Percentiles rank a stretch among this genome's conserved stretches.
phyloP scores from a whole-genome alignment of 2,888 invertebrate species.

The Drosophila anceps region DNA sequence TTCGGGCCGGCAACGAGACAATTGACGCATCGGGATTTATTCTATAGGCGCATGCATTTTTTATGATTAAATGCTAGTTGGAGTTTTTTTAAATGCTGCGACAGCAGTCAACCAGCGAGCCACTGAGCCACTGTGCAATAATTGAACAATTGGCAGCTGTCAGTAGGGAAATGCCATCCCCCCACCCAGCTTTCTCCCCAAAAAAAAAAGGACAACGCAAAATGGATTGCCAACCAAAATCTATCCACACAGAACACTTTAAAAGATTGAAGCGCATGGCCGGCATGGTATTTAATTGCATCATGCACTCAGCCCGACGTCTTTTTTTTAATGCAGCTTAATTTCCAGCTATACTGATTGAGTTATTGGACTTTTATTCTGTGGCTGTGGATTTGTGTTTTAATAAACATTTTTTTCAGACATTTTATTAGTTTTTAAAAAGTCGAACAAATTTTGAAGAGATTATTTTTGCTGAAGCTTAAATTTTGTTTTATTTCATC shows the following conservation, averaged over 20 bases:
- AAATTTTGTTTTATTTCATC: not conserved
- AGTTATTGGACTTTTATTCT: conserved; percentile 34
- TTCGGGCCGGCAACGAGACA: conserved; percentile 44
- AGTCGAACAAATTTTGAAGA: not conserved
- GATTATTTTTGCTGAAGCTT: not conserved
- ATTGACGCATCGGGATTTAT: conserved; percentile 78
- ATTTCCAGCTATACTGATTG: conserved; percentile 56
- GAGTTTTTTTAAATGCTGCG: conserved; percentile 57
- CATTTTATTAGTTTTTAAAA: conserved; percentile 5
- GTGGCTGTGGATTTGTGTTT: conserved; percentile 6
- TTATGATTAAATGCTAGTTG: conserved; percentile 77
- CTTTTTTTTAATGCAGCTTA: conserved; percentile 41
- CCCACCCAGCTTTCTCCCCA: not conserved
- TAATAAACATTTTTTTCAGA: not conserved
- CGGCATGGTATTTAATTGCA: conserved; percentile 44
- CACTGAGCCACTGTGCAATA: conserved; percentile 59
- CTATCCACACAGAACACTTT: conserved; percentile 56
- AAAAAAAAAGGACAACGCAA: conserved; percentile 26
- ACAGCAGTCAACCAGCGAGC: conserved; percentile 56
- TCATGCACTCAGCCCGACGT: conserved; percentile 14
- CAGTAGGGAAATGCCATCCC: conserved; percentile 59
- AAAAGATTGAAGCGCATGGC: conserved; percentile 52
- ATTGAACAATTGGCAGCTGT: conserved; percentile 78
- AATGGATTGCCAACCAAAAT: conserved; percentile 46
- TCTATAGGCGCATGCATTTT: conserved; percentile 78